phyloP scores from a whole-genome alignment of 2,113 vertebrate genomes.

The Microcebus murinus region DNA sequence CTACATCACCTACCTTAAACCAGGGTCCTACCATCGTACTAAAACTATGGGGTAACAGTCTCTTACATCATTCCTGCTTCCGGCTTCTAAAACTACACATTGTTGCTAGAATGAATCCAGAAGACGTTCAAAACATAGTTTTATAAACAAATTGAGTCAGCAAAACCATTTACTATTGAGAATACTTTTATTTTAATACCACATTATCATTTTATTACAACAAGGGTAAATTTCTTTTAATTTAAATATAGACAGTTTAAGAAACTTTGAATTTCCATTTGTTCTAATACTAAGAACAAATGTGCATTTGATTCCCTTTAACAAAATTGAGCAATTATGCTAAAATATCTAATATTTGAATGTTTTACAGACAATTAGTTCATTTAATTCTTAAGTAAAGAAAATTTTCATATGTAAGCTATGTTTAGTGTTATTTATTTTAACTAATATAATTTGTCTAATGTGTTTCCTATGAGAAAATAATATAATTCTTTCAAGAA shows the following conservation, averaged over 20 bases:
- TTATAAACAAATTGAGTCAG: not conserved
- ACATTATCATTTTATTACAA: conserved; percentile 27
- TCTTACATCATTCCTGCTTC: not conserved
- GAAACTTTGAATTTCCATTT: conserved; percentile 19
- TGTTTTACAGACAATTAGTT: conserved; percentile 45
- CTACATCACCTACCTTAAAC: not conserved
- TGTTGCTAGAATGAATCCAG: not conserved
- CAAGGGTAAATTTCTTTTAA: conserved; percentile 39
- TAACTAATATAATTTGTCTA: conserved; percentile 42
- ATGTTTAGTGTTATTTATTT: conserved; percentile 52
- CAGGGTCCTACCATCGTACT: not conserved
- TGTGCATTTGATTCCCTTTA: conserved; percentile 42
- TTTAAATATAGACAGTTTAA: conserved; percentile 19
- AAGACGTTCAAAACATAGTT: not conserved
- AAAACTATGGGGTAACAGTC: not conserved
- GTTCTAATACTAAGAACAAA: conserved; percentile 10
- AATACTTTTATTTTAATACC: conserved; percentile 18
- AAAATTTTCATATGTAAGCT: conserved; percentile 26
- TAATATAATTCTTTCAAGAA: conserved; percentile 29
- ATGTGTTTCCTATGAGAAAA: conserved; percentile 29
- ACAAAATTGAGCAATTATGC: conserved; percentile 50
- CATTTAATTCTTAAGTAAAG: conserved; percentile 32
- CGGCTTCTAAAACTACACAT: not conserved
- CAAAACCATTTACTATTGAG: not conserved
- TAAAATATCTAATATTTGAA: conserved; percentile 48